Percentiles rank a stretch among this genome's conserved stretches.
Conservation (phyloP, 2,888 invertebrate genomes). For the Stenichneumon culpator region DNA sequence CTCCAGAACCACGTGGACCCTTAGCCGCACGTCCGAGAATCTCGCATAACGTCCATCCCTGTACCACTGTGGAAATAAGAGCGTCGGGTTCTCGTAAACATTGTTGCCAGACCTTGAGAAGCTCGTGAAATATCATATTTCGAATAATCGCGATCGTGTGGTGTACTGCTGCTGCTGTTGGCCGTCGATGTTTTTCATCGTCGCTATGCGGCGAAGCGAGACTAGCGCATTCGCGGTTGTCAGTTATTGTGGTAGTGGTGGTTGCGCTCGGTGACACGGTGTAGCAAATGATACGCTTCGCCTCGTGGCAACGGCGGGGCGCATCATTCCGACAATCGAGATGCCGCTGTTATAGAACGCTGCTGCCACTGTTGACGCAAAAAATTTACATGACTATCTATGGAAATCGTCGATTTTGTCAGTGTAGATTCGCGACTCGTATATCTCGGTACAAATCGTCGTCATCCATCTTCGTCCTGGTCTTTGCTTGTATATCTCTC, state of each 20-base stretch:
- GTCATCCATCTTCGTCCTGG: not conserved
- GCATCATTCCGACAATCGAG: slow-evolving; percentile 29
- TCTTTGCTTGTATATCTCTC: not conserved
- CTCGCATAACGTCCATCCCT: slow-evolving; percentile 8
- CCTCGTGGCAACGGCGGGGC: slow-evolving; percentile 46
- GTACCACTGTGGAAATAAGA: not conserved
- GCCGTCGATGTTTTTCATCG: slow-evolving; percentile 36
- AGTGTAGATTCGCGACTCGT: slow-evolving; percentile 47
- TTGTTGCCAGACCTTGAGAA: slow-evolving; percentile 75
- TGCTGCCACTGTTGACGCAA: slow-evolving; percentile 32
- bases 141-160: slow-evolving; percentile 59
- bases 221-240: slow-evolving; percentile 16
- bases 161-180: slow-evolving; percentile 20
- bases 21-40: slow-evolving; percentile 13
- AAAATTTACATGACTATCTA: slow-evolving; percentile 61
- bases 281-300: slow-evolving; percentile 26
- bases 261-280: slow-evolving; percentile 41
- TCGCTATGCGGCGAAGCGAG: slow-evolving; percentile 31
- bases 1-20: slow-evolving; percentile 19
- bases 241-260: slow-evolving; percentile 31
- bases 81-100: slow-evolving; percentile 69
- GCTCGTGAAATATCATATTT: slow-evolving; percentile 65
- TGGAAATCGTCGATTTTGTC: slow-evolving; percentile 53
- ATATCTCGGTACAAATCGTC: slow-evolving; percentile 30
- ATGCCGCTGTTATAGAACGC: not conserved